Base-by-base conservation (phyloP, 2,797 vertebrate genomes). In the Schizothorax lantsangensis region DNA sequence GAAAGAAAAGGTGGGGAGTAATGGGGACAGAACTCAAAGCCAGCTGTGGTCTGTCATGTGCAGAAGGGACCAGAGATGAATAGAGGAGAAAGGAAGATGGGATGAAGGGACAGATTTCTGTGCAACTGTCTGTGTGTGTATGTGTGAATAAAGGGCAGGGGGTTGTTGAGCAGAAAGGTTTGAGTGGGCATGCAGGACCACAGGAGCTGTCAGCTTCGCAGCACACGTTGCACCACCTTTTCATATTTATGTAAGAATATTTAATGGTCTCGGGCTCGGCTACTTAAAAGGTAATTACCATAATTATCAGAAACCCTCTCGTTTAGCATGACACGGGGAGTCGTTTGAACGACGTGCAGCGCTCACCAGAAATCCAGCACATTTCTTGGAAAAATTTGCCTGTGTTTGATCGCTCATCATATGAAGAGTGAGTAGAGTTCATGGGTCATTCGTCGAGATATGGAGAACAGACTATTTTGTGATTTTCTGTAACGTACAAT, bases 1-100 rank as follows among this genome's bases (percentile, higher is more conserved):
- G 68, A 68, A 78, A 77, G 73, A 57, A 72, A 45, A 85, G 38
- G 33, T 14, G 0, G 30, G 45, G 43, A 54, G 45, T 80, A 74
- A 73, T 26, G 21, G 52, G 85, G 33, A 86, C 79, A 81, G 80
- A 57, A 79, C 84, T 91, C 90, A 91, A 86, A 81, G 86, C 84
- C 90, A 91, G 90, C 90, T 91, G 90, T 57, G 83, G 79, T 88
- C 87, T 88, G 90, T 90, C 90, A 86, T 86, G 75, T 90, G 86
- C 89, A 90, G 88, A 84, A 64, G 88, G 54, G 85, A 75, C 43
- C 79, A 62, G 81, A 89, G 84, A 91, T 86, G 84, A 91, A 88
- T 45, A 85, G 87, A 72, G 45, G 40, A 86, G 47, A 89, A 69
- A 52, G 45, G 11, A 62, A 86, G 71, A 68, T 84, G 59, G 36